Base-by-base conservation (phyloP, 2,797 vertebrate genomes). In the Hafferia zeledoni region DNA sequence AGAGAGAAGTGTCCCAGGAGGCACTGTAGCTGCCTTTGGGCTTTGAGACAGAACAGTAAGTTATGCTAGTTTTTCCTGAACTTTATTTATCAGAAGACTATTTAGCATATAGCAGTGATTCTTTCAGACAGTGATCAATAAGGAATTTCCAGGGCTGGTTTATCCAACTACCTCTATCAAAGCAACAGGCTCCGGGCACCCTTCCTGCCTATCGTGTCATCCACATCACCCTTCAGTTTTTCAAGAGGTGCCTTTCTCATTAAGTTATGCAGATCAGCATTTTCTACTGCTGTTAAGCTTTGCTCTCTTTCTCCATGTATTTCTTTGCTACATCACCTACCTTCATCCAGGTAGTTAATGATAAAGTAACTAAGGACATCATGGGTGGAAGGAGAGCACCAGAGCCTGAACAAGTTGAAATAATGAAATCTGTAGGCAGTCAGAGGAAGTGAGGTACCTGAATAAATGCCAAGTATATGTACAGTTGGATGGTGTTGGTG, bases 81-180 rank as follows among this genome's bases (percentile, higher is more conserved):
- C 39, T 83, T 78, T 30, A 70, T 31, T 47, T 60, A 56, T 81
- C 37, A 30, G 50, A 79, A 87, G 47, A 43, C 18, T 65, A 6
- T 44, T 86, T 53, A 92, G 67, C 15, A 7, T 81, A 74, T 22
- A 91, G 52, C 63, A 76, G 47, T 0, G 0, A 18, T 44, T 44
- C 59, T 65, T 27, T 69, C 55, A 27, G 71, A 76, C 22, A 87
- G 47, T 61, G 63, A 37, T 68, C 49, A 80, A 15, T 43, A 61
- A 82, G 52, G 67, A 84, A 56, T 84, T 84, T 89, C 64, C 71
- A 94, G 52, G 49, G 33, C 3, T 93, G 78, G 71, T 92, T 91
- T 89, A 60, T 77, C 92, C 70, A 92, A 64, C 78, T 94, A 86
- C 33, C 37, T n/a, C n/a, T 90, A 7, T 74, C 52, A 74, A 91